phyloP scores from a whole-genome alignment of 2,888 invertebrate genomes.

The Harpalus rubripes region DNA sequence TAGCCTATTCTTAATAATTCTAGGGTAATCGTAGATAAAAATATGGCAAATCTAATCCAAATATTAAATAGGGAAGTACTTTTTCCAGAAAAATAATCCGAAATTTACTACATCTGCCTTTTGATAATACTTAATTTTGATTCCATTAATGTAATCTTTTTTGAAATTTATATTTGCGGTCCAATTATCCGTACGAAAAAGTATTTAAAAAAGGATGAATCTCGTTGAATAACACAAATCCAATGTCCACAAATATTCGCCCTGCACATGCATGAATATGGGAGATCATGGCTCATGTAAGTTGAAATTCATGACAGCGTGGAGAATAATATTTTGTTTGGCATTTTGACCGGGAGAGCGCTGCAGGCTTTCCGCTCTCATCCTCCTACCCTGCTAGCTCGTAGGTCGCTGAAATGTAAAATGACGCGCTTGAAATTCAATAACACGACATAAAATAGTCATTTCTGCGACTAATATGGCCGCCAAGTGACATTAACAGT shows the following conservation, averaged over 20 bases:
- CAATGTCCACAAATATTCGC: slow-evolving; percentile 7
- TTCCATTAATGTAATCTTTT: too few species aligned
- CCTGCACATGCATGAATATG: slow-evolving; percentile 26
- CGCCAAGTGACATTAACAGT: slow-evolving; percentile 64
- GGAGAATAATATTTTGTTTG: slow-evolving; percentile 60
- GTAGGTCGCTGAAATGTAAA: slow-evolving; percentile 47
- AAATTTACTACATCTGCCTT: too few species aligned
- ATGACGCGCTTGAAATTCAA: slow-evolving; percentile 63
- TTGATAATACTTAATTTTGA: too few species aligned
- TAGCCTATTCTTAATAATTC: too few species aligned
- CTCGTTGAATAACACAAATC: not conserved
- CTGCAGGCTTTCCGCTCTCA: not conserved
- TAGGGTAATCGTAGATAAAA: too few species aligned
- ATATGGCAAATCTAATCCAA: too few species aligned
- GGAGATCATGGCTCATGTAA: slow-evolving; percentile 27
- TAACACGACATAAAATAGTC: slow-evolving; percentile 65
- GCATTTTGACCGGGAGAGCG: slow-evolving; percentile 36
- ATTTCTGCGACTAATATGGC: slow-evolving; percentile 64
- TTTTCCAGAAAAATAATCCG: too few species aligned
- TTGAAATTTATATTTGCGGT: not conserved
- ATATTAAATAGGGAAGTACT: too few species aligned
- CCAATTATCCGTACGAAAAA: not conserved
- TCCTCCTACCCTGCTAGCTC: not conserved
- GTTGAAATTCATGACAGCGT: slow-evolving; percentile 52
- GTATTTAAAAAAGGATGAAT: not conserved